Base-by-base conservation (phyloP, 1,140 invertebrate genomes). In the Tetragonula clypearis region DNA sequence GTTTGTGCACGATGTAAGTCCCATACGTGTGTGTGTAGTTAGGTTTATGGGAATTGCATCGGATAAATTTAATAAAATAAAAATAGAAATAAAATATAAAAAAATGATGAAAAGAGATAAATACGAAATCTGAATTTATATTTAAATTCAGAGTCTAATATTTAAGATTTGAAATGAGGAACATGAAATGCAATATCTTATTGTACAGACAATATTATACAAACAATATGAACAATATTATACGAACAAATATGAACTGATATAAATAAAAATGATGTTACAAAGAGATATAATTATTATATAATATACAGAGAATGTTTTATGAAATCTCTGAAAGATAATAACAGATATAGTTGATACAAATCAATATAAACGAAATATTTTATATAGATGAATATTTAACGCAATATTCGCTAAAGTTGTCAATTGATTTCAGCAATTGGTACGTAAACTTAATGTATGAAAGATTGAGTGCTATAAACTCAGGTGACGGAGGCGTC, bases 341-440 rank as follows among this genome's bases (percentile, higher is more conserved):
- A 19, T 9, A 68, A 30, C 14, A 11, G 21, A 71, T 71, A 41
- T 23, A 8, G 26, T 26, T 14, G 35, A 41, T 23, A 41, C 41
- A 23, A 71, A 66, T 30, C 14, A 15, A 26, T 30, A 21, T 9
- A 60, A 30, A 68, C 30, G 11, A 23, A 23, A 60, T 23, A 60
- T 23, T 23, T 11, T 23, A 60, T 60, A 60, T 23, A 60, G 21
- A 60, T 23, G 6, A 68, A 21, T 68, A 68, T 30, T 30, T 30
- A 30, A 30, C 8, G 17, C 14, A 71, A 71, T 71, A 71, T 5
- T 71, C 76, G 62, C 15, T 78, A 78, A n/a, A 17, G 4, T 78
- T 78, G 41, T 49, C 41, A 66, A 60, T 66, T 41, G 76, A 78
- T 78, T 78, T 65, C 76, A 78, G 60, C 60, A 49, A 41, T 19